A percentile compares a stretch with the other conserved stretches of the same genome.
phyloP scores from a whole-genome alignment of 2,888 invertebrate species.

The Prenolepis imparis region DNA sequence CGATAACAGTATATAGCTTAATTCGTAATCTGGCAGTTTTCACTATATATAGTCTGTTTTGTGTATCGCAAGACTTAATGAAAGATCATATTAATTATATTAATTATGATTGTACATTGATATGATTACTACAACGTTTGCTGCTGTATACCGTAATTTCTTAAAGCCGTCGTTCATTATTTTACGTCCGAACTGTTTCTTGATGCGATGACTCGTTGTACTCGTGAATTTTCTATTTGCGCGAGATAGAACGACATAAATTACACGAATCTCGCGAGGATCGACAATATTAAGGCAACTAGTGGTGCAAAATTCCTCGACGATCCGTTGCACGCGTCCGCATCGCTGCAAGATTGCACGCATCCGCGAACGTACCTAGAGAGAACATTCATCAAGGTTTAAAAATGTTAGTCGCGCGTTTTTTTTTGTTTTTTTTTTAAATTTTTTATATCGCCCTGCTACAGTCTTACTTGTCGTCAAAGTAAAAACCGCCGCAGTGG shows the following conservation, averaged over 20 bases:
- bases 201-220: background rate
- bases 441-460: background rate
- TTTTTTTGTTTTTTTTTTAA: background rate
- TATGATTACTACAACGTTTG: conserved; percentile 20
- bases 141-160: background rate
- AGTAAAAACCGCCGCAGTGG: conserved; percentile 98
- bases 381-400: background rate
- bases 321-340: conserved; percentile 94
- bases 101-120: conserved; percentile 10
- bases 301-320: conserved; percentile 57
- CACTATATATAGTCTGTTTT: conserved; percentile 39
- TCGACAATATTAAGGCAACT: conserved; percentile 67
- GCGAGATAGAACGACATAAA: background rate
- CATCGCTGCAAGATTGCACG: conserved; percentile 97
- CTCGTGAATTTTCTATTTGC: background rate
- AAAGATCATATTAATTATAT: conserved; percentile 2
- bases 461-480: conserved; percentile 91
- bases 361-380: conserved; percentile 95
- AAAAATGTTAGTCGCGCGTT: background rate
- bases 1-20: conserved; percentile 43
- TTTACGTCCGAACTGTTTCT: background rate
- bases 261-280: conserved; percentile 66
- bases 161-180: background rate
- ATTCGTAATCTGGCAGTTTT: conserved; percentile 69
- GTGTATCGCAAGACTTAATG: conserved; percentile 12